Conservation (phyloP, 1,140 invertebrate genomes). For the Leptinotarsa lineolata region DNA sequence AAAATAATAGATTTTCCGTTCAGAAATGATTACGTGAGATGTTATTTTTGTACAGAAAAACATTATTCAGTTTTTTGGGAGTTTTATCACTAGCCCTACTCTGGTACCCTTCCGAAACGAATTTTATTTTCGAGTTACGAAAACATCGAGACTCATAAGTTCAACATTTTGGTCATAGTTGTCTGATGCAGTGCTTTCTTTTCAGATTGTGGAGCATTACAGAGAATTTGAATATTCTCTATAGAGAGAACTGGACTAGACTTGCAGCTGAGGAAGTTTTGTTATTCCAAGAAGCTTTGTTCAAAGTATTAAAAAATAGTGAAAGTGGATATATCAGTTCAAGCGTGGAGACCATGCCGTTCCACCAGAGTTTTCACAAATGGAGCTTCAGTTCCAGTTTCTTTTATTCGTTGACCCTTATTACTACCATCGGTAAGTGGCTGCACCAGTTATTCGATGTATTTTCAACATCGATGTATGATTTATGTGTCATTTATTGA, state of each 20-base stretch:
- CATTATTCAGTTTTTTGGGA: too few species aligned
- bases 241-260: constrained; percentile 93
- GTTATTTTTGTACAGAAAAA: too few species aligned
- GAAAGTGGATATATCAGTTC: constrained; percentile 41
- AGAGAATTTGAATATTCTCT: constrained; percentile 89
- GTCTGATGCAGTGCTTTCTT: background rate
- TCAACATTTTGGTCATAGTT: background rate
- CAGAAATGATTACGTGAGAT: too few species aligned
- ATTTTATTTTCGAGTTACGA: too few species aligned
- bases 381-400: constrained; percentile 93
- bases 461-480: too few species aligned
- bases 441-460: too few species aligned
- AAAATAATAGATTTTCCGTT: too few species aligned
- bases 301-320: constrained; percentile 54
- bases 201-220: constrained; percentile 89
- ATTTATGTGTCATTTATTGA: too few species aligned
- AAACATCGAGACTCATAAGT: too few species aligned
- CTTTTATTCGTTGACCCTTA: constrained; percentile 92
- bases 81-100: too few species aligned
- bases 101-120: too few species aligned
- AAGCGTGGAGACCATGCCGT: constrained; percentile 45
- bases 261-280: constrained; percentile 81
- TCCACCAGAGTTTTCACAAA: constrained; percentile 64
- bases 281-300: constrained; percentile 74
- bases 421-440: constrained; percentile 91